These are phyloP conservation scores for Prosopocoilus inquinatus DNA, from an alignment of 2,888 invertebrate genomes.

Conservation along the genomic window DNA sequence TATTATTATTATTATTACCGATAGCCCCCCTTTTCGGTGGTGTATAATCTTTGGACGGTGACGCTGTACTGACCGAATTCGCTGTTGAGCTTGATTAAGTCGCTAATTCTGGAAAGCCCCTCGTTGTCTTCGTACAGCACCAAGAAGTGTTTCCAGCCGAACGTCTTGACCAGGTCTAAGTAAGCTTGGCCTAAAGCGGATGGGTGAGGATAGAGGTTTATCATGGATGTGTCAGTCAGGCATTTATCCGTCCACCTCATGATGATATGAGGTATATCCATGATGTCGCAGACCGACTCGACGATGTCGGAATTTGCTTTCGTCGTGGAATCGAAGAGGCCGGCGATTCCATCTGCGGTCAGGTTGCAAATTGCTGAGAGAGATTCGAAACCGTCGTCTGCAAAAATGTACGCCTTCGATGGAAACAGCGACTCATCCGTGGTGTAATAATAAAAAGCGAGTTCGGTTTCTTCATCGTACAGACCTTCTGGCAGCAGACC, in stretches of 20 bases:
- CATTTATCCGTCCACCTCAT: slow-evolving; percentile 56
- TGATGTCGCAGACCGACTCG: slow-evolving; percentile 63
- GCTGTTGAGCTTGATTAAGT: slow-evolving; percentile 53
- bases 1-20: too few relatives aligned
- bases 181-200: slow-evolving; percentile 58
- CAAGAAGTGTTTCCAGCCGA: slow-evolving; percentile 81
- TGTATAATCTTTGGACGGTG: slow-evolving; percentile 50
- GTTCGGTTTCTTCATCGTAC: not conserved
- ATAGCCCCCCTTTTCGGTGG: slow-evolving; percentile 49
- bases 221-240: slow-evolving; percentile 76
- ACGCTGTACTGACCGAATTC: slow-evolving; percentile 35
- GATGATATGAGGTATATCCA: slow-evolving; percentile 67
- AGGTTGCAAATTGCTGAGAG: slow-evolving; percentile 7
- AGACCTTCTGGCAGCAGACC: not conserved
- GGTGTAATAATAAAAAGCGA: not conserved
- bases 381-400: slow-evolving; percentile 3
- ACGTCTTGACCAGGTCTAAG: slow-evolving; percentile 67
- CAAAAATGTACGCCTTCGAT: not conserved
- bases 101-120: slow-evolving; percentile 55
- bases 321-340: slow-evolving; percentile 62
- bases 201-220: slow-evolving; percentile 91
- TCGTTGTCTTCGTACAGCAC: slow-evolving; percentile 73
- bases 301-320: slow-evolving; percentile 59
- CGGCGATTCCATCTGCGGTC: slow-evolving; percentile 50
- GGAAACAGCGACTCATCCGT: not conserved